Evolutionary conservation across 2,113 vertebrate species (phyloP), one percentile per base, ranked within the genome.

Genomic region (Lota lota): DNA sequence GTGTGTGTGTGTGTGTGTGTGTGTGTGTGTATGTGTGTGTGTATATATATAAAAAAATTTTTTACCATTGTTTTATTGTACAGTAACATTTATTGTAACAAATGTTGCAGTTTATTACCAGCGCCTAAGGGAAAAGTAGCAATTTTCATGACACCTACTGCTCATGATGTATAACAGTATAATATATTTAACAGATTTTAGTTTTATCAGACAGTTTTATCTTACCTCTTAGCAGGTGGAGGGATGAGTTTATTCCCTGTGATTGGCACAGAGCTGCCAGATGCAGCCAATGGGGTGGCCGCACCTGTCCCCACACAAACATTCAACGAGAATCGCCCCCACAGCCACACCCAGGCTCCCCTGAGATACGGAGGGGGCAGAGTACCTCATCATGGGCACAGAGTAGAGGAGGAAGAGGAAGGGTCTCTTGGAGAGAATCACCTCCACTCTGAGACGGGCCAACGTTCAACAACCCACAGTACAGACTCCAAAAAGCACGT

Each of bases 231-330:
- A 90, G 88, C 88, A 88, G 90, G 87, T 83, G 88, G 88, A 93
- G 89, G 85, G 86, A 93, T 93, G 92, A 93, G 90, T 89, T 85
- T 88, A 85, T 92, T 88, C 88, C 84, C 90, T 90, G 90, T 84
- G 74, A 80, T 78, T 77, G 87, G 85, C 88, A 83, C 84, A 40
- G 88, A 90, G n/a, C 85, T 88, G 88, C 86, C 86, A 65, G 88
- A 90, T 78, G 86, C 80, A 5, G 85, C 88, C 47, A 93, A 93
- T 4, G 89, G 91, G 3, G 75, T 88, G 12, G 77, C 68, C 50
- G 82, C 75, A 5, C 70, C 83, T 18, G 60, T 81, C 15, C 75
- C 82, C 6, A 60, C 83, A 18, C 87, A 70, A 3, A 33, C 62
- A 36, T 64, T 64, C 56, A 63, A 63, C 53, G 77, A 86, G 68